Evolutionary conservation across 2,797 vertebrate genomes (phyloP), one percentile per base, ranked within the genome.

Genomic region (Echeneis naucrates): DNA sequence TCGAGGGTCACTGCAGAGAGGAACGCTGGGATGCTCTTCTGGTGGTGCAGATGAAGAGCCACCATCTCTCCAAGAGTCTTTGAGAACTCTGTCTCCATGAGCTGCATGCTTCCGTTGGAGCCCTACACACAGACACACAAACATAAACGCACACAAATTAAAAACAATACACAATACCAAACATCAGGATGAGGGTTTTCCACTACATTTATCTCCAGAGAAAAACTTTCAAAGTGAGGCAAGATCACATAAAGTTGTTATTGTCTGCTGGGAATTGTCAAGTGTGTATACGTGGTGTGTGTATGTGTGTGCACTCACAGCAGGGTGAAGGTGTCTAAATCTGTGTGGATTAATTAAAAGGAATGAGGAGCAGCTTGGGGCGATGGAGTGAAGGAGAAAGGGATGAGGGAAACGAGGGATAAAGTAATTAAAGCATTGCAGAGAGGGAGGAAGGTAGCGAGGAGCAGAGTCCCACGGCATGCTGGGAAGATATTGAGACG

Each of bases 21-120:
- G 90, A 95, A 95, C 7, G 96, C 97, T 0, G 98, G 98, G 86
- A 99, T 97, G 94, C 98, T 99, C 93, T 98, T 97, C 92, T 99
- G 98, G 60, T 90, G 95, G 70, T 94, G 94, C 65, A 99, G 94
- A 69, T 99, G 97, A 6, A 98, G 95, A 0, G 95, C 91, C 0
- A 99, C 95, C 80, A 98, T 95, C 64, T 96, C 96, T 0, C 63
- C 89, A 64, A 98, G 89, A 0, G 96, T 96, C 42, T 90, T 92
- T 0, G 97, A 98, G 78, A 98, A 99, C 69, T 96, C 95, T 0
- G 96, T 98, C 85, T 99, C 97, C 91, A 95, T 93, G 56, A 95
- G 91, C 77, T 95, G 93, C 91, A 95, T 95, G 77, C 71, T 91
- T 53, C 92, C 93, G 1, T 51, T 91, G 68, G 80, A 81, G 74